Base-by-base conservation (phyloP, 1,140 invertebrate species). In the Drosophila navojoa region DNA sequence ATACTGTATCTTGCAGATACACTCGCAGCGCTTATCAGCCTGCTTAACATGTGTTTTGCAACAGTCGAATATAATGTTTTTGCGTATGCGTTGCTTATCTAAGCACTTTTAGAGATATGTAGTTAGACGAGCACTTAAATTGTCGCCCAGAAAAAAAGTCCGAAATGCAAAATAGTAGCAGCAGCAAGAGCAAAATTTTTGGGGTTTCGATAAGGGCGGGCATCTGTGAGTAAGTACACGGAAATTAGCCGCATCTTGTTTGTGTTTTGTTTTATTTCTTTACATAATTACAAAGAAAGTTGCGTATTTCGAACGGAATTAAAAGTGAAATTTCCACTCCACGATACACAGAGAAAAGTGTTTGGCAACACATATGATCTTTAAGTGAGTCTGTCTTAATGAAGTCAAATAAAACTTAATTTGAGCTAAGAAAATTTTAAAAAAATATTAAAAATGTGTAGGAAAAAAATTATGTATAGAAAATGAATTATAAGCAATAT, bases 1-100 rank as follows among this genome's bases (percentile, higher is more conserved):
- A 85, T 80, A 80, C 60, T 70, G 67, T 86, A 86, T 85, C 81
- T 81, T 5, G 16, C 35, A 76, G 79, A 81, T 81, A 81, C 61
- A 78, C 42, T 35, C 45, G 32, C 40, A 44, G 47, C 32, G 49
- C 81, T 78, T 86, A 87, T 81, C 81, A 52, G 62, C 32, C 59
- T 74, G 76, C 53, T 64, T 54, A 63, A 52, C 60, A 76, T 79
- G 64, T 60, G 64, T 87, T 86, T 70, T 47, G 81, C 82, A 76
- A 78, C 25, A 25, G 9, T 64, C n/a, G 4, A 4, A 3, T 15
- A 49, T 29, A 32, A 32, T 52, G 47, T 32, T 1, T 7, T 52
- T 63, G 29, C 16, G 29, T 58, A 29, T 38, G 44, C 25, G 10
- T 42, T 35, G 44, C n/a, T 59, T 81, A 81, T 86, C 70, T 80